Percentiles rank a stretch among this genome's conserved stretches.
Evolutionary conservation across 2,888 invertebrate species (phyloP).

Genomic region (Parasteatoda lunata): DNA sequence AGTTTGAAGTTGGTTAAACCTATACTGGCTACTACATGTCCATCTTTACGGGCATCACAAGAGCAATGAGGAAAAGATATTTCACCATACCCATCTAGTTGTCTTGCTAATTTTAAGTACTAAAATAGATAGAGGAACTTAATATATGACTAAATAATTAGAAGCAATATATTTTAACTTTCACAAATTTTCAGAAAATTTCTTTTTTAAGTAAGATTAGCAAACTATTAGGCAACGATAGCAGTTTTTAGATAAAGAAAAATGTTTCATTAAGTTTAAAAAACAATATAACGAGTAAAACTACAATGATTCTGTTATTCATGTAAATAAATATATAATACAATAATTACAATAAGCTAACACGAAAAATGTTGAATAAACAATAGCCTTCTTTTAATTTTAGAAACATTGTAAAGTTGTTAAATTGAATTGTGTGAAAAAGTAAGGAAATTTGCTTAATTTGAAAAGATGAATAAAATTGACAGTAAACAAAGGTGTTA

Average conservation of each 20-base stretch:
- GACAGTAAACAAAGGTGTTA: too few species aligned
- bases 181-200: not conserved
- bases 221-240: not conserved
- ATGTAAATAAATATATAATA: too few species aligned
- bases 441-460: too few species aligned
- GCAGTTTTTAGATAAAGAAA: not conserved
- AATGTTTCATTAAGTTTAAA: not conserved
- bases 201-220: not conserved
- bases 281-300: too few species aligned
- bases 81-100: conserved; percentile 93
- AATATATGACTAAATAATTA: conserved; percentile 15
- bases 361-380: too few species aligned
- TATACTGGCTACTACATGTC: conserved; percentile 86
- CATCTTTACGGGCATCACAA: conserved; percentile 91
- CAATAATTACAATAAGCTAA: too few species aligned
- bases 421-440: too few species aligned
- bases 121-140: conserved; percentile 71
- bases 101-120: conserved; percentile 88
- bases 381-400: too few species aligned
- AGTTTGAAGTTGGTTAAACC: conserved; percentile 82
- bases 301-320: too few species aligned
- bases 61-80: conserved; percentile 95
- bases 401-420: too few species aligned
- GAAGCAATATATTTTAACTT: conserved; percentile 8
- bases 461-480: too few species aligned